phyloP scores from a whole-genome alignment of 2,113 vertebrate species.

The Lophius piscatorius region DNA sequence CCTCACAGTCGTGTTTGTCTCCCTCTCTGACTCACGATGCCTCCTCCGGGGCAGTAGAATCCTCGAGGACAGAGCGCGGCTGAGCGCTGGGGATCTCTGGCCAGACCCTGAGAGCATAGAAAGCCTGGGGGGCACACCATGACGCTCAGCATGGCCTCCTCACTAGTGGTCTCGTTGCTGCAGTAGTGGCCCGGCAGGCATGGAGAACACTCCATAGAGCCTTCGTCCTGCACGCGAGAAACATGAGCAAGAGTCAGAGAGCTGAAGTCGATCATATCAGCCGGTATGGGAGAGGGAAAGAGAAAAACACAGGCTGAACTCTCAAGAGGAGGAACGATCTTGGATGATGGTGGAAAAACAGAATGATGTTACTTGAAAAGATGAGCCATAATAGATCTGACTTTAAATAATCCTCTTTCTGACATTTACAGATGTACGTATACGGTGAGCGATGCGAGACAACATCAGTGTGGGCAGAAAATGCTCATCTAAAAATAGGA shows the following conservation, averaged over 20 bases:
- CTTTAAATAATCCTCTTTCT: conserved; percentile 22
- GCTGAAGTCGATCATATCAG: conserved; percentile 59
- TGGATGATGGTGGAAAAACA: conserved; percentile 23
- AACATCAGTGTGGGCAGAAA: conserved; percentile 49
- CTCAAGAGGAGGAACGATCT: conserved; percentile 22
- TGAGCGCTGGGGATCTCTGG: conserved; percentile 78
- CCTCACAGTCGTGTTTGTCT: background rate
- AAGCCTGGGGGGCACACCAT: conserved; percentile 87
- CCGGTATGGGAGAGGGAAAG: conserved; percentile 52
- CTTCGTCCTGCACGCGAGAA: conserved; percentile 78
- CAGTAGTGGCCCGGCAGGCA: conserved; percentile 88
- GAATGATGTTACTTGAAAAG: conserved; percentile 10
- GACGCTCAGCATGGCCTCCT: conserved; percentile 83
- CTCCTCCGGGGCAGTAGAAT: conserved; percentile 85
- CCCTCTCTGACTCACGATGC: conserved; percentile 75
- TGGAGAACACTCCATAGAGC: conserved; percentile 80
- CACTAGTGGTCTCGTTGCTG: conserved; percentile 83
- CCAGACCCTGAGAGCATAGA: conserved; percentile 85
- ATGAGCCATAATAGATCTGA: conserved; percentile 24
- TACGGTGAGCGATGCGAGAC: conserved; percentile 49
- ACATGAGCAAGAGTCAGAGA: conserved; percentile 42
- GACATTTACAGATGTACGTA: conserved; percentile 55
- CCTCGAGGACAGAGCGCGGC: conserved; percentile 85
- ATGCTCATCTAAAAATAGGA: conserved; percentile 57
- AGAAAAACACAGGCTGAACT: conserved; percentile 36